Evolutionary conservation across 64 coral and sea anemone species (phyloP).

Genomic region (Platygyra sinensis): DNA sequence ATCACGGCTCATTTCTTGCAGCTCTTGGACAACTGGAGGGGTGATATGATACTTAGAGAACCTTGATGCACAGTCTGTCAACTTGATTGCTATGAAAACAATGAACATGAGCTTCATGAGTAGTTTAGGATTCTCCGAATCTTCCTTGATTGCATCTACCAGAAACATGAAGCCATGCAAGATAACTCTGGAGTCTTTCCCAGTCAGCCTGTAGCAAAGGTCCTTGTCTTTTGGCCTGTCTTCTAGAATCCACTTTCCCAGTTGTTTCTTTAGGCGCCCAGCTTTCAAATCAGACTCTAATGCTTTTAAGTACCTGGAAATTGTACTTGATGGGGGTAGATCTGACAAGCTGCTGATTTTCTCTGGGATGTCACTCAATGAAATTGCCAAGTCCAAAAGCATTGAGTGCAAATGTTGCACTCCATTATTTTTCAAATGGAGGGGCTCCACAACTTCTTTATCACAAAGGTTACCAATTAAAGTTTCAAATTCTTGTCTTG

Average conservation of each 20-base stretch:
- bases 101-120: slow-evolving; percentile 50
- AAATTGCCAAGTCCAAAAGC: slow-evolving; percentile 69
- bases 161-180: slow-evolving; percentile 77
- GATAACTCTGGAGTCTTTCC: slow-evolving; percentile 62
- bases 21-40: slow-evolving; percentile 25
- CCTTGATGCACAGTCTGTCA: slow-evolving; percentile 23
- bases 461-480: slow-evolving; percentile 56
- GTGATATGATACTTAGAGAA: slow-evolving; percentile 55
- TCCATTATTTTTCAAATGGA: slow-evolving; percentile 79
- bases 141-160: slow-evolving; percentile 51
- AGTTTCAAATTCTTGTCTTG: slow-evolving; percentile 75
- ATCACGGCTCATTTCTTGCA: slow-evolving; percentile 9
- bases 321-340: slow-evolving; percentile 59
- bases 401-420: slow-evolving; percentile 63
- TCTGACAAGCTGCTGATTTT: slow-evolving; percentile 53
- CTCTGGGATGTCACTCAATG: slow-evolving; percentile 43
- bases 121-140: slow-evolving; percentile 44
- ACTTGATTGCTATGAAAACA: slow-evolving; percentile 48
- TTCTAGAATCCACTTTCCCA: slow-evolving; percentile 65
- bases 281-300: slow-evolving; percentile 72
- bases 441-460: slow-evolving; percentile 57
- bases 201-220: slow-evolving; percentile 70
- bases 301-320: slow-evolving; percentile 62
- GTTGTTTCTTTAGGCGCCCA: slow-evolving; percentile 51
- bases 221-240: slow-evolving; percentile 55